Conservation (phyloP, 2,113 vertebrate species). For the Phylloscopus trochiloides region DNA sequence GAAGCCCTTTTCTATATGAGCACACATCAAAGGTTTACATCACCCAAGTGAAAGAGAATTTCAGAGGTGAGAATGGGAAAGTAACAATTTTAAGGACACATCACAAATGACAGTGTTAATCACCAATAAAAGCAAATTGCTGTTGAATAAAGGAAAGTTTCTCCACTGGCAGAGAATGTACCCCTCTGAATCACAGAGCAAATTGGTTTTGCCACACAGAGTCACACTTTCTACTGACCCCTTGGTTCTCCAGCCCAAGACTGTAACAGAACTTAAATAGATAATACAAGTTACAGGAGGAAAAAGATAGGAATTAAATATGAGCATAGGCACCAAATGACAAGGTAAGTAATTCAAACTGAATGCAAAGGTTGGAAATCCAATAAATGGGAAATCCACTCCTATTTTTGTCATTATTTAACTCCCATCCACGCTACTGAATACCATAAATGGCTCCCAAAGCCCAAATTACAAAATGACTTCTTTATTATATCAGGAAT, state of each 20-base stretch:
- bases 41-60: background rate
- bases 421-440: background rate
- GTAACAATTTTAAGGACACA: background rate
- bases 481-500: background rate
- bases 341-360: background rate
- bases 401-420: background rate
- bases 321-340: background rate
- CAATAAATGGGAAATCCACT: background rate
- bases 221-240: background rate
- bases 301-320: background rate
- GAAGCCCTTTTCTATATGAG: background rate
- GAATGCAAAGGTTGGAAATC: background rate
- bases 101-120: background rate
- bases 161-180: background rate
- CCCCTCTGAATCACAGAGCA: background rate
- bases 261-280: background rate
- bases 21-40: background rate
- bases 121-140: background rate
- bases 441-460: background rate
- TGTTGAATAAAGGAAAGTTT: background rate
- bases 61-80: background rate
- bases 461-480: background rate
- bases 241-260: background rate
- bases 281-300: background rate
- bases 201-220: background rate